Evolutionary conservation across 2,113 vertebrate species (phyloP), one percentile per base, ranked within the genome.

Genomic region (Zosterops borbonicus): DNA sequence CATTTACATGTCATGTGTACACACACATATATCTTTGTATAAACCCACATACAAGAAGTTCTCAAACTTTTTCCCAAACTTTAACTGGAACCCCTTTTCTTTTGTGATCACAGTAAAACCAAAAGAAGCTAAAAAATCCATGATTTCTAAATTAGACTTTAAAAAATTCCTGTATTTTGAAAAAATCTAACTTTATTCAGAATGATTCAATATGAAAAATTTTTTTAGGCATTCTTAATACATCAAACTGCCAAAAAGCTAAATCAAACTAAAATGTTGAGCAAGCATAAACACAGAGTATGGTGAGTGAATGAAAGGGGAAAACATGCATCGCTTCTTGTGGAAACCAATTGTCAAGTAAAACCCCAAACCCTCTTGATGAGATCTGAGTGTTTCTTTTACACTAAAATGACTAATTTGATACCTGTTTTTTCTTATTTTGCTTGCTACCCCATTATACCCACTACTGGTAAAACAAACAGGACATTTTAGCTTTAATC

Each of bases 401-500:
- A 77, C 87, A 82, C 68, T 79, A 77, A 95, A 97, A 93, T 88
- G 86, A 97, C 94, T 96, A 96, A 97, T 97, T 96, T 97, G 95
- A 95, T 97, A 97, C 89, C 96, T 96, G 74, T 53, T 97, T 97
- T 97, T 97, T 94, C 96, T 97, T 95, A 93, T 94, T 96, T 96
- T 97, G 84, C 97, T 97, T 97, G 93, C 96, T 95, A 96, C 84
- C 89, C 97, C 97, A 97, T 98, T 98, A 98, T 98, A 97, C 94
- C 97, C 97, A 98, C 96, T 97, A 98, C 96, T 98, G 97, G 97
- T 98, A 99, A 99, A 99, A 99, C 99, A 99, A 99, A 99, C 99
- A 99, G 98, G 98, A 98, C 98, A 98, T 99, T 99, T 99, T 99
- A 99, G 98, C 98, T 99, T 98, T 98, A 99, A 99, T 99, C 99